Evolutionary conservation across 2,797 vertebrate species (phyloP).

Genomic region (Chelonia mydas): DNA sequence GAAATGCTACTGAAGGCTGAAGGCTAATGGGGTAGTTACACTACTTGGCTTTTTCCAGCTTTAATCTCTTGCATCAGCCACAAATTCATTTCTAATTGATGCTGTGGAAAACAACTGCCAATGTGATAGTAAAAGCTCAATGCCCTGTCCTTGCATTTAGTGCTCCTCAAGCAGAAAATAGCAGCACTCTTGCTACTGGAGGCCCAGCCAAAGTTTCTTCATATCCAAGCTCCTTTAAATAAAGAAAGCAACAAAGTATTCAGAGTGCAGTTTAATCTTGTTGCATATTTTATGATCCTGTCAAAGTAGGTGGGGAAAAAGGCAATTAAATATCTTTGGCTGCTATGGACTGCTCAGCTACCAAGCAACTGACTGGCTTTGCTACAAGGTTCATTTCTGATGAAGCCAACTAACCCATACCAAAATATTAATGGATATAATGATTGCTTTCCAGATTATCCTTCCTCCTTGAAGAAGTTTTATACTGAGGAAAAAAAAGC

Average conservation of each 20-base stretch:
- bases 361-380: neutral
- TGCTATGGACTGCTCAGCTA: neutral
- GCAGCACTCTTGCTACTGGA: neutral
- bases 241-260: neutral
- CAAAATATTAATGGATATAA: neutral
- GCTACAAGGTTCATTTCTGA: accelerated
- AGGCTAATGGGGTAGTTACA: neutral
- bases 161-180: neutral
- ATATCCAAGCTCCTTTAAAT: neutral
- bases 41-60: neutral
- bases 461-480: neutral
- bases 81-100: slow-evolving; percentile 45
- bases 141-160: neutral
- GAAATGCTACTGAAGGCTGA: neutral
- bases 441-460: neutral
- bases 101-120: slow-evolving; percentile 10
- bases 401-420: neutral
- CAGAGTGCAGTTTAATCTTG: neutral
- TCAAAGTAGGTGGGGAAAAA: neutral
- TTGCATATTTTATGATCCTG: neutral
- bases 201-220: neutral
- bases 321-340: neutral
- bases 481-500: neutral
- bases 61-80: neutral
- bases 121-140: neutral